phyloP scores from a whole-genome alignment of 2,888 invertebrate species.

The Acholoe squamosa region DNA sequence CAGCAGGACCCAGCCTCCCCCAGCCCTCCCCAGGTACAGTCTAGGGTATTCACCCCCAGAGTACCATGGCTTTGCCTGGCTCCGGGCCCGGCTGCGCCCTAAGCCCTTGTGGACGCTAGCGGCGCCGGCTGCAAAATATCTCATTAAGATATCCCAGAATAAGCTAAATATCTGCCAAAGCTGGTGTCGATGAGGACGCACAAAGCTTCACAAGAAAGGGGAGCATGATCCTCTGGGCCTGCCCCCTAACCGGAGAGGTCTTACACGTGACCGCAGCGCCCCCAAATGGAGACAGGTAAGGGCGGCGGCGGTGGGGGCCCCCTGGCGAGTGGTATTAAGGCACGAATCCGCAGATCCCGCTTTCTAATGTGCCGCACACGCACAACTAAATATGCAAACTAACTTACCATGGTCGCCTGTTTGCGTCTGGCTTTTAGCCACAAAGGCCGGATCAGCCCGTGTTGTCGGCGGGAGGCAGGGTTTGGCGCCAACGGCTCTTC shows the following conservation, averaged over 20 bases:
- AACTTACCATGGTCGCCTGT: conserved; percentile 48
- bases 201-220: conserved; percentile 9
- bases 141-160: conserved; percentile 60
- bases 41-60: conserved; percentile 6
- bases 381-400: conserved; percentile 61
- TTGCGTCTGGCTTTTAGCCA: conserved; percentile 60
- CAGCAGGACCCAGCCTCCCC: background rate
- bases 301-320: background rate
- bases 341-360: conserved; percentile 8
- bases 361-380: conserved; percentile 62
- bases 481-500: conserved; percentile 46
- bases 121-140: conserved; percentile 7
- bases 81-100: conserved; percentile 1
- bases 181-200: background rate
- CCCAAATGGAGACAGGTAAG: background rate
- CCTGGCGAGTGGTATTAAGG: conserved; percentile 21
- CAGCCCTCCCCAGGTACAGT: background rate
- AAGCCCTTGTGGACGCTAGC: background rate
- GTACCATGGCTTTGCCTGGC: conserved; percentile 6
- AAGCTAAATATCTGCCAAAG: conserved; percentile 51
- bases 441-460: conserved; percentile 39
- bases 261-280: conserved; percentile 26
- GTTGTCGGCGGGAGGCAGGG: background rate
- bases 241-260: conserved; percentile 44
- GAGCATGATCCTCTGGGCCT: conserved; percentile 9